Base-by-base conservation (phyloP, 2,888 invertebrate species). In the Brenthis daphne region DNA sequence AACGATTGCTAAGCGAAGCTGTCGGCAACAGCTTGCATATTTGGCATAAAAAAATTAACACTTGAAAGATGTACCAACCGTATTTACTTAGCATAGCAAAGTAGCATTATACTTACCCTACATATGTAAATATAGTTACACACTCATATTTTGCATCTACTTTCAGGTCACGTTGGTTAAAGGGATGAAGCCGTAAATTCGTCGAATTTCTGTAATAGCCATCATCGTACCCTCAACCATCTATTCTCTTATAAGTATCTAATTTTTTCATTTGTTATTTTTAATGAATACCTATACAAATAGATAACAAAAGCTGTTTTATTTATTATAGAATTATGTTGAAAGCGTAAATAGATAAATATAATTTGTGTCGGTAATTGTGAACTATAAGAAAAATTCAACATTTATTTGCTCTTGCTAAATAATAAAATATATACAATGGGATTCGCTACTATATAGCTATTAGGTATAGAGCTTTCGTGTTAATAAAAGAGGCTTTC, bases 171-270 rank as follows among this genome's bases (percentile, higher is more conserved):
- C 89, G 89, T 88, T 77, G 72, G 71, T 73, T 78, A 81, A 88
- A 89, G 85, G 88, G 87, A 86, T 87, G 83, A 86, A 82, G 83
- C 78, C 80, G 83, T 83, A 85, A 88, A 88, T 86, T 85, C 80
- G 77, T 80, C 79, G 82, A 88, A 86, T 87, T 86, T 83, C 80
- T 80, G 80, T 86, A 86, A 89, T 85, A 80, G 79, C 79, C 82
- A 81, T 85, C 87, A 86, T 87, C 84, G 84, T 77, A 72, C 77
- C 80, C 77, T 77, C 79, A 79, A 79, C 76, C 77, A 78, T 77
- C 76, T 77, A 67, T 70, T 75, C 69, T 77, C 75, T 75, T 73
- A 77, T 80, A 82, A 85, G 85, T 82, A 82, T 82, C 83, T 86
- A 81, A 85, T 85, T 85, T 81, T 72, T 73, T 5, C 29, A 29